A percentile compares a stretch with the other conserved stretches of the same genome.
These are phyloP conservation scores for Noctuana brunneofusca DNA, from an alignment of 2,888 invertebrate species.

Conservation along the genomic window DNA sequence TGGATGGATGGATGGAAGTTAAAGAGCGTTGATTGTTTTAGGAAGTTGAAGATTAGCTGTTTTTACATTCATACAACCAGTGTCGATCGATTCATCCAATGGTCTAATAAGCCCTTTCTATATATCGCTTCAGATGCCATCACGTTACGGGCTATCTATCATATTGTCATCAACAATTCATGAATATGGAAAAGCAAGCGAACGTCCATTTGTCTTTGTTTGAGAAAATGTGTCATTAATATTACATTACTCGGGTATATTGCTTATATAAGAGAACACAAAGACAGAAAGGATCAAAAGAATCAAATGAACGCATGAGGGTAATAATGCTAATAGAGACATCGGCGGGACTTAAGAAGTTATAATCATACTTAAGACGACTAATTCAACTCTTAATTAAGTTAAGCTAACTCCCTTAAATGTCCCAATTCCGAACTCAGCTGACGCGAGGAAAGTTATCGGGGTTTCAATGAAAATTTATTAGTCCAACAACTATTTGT, in stretches of 20 bases:
- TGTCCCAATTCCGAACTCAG: constrained; percentile 69
- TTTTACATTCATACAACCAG: neutral
- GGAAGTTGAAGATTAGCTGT: neutral
- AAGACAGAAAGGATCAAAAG: constrained; percentile 44
- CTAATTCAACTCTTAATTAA: constrained; percentile 78
- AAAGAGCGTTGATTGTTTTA: too few species aligned
- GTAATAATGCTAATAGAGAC: constrained; percentile 43
- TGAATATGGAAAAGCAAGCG: constrained; percentile 31
- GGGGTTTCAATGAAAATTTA: constrained; percentile 79
- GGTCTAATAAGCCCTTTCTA: neutral
- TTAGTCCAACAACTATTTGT: constrained; percentile 79
- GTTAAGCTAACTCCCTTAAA: constrained; percentile 71
- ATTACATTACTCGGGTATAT: constrained; percentile 41
- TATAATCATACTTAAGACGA: constrained; percentile 72
- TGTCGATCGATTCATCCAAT: neutral
- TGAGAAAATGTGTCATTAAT: constrained; percentile 41
- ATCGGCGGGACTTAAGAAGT: constrained; percentile 58
- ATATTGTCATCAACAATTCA: constrained; percentile 33
- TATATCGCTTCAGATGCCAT: constrained; percentile 8
- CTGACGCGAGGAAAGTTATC: constrained; percentile 68
- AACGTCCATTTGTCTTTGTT: constrained; percentile 32
- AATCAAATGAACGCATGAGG: constrained; percentile 40
- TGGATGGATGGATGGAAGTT: too few species aligned
- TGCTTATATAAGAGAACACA: constrained; percentile 18
- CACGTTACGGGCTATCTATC: constrained; percentile 15